phyloP scores from a whole-genome alignment of 2,113 vertebrate genomes.

The Athene cunicularia region DNA sequence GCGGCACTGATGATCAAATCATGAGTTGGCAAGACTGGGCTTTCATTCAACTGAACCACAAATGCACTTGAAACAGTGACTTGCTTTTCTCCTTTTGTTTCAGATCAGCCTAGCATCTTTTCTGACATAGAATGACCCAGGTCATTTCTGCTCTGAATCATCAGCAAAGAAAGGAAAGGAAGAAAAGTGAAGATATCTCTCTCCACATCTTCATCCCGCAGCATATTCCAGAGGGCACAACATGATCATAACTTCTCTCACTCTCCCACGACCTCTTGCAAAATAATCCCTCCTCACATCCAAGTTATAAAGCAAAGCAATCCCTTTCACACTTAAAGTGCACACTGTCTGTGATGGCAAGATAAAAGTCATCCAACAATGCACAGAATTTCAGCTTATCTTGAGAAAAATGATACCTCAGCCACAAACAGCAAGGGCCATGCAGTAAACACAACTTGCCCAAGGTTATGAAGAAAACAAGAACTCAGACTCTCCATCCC shows the following conservation, averaged over 20 bases:
- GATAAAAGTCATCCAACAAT: slow-evolving; percentile 69
- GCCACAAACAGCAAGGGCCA: slow-evolving; percentile 28
- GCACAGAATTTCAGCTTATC: slow-evolving; percentile 64
- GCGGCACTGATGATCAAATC: slow-evolving; percentile 40
- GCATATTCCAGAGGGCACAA: slow-evolving; percentile 7
- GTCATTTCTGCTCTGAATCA: slow-evolving; percentile 64
- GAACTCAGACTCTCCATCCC: background rate
- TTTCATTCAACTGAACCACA: slow-evolving; percentile 54
- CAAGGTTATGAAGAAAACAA: background rate
- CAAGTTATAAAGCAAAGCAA: slow-evolving; percentile 50
- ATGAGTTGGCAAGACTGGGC: slow-evolving; percentile 55
- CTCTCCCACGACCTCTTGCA: slow-evolving; percentile 70
- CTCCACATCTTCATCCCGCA: slow-evolving; percentile 18
- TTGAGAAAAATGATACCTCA: slow-evolving; percentile 67
- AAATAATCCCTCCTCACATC: slow-evolving; percentile 49
- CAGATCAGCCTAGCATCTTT: slow-evolving; percentile 40
- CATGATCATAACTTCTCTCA: slow-evolving; percentile 14
- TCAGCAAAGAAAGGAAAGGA: slow-evolving; percentile 38
- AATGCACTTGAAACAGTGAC: slow-evolving; percentile 6
- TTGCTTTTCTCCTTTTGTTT: slow-evolving; percentile 47
- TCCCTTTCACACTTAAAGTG: slow-evolving; percentile 32
- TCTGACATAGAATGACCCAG: slow-evolving; percentile 40
- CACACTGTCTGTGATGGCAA: slow-evolving; percentile 7
- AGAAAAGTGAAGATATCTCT: slow-evolving; percentile 18
- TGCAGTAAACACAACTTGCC: background rate